phyloP scores from a whole-genome alignment of 2,888 invertebrate species.

The Chymomyza fuscimana region DNA sequence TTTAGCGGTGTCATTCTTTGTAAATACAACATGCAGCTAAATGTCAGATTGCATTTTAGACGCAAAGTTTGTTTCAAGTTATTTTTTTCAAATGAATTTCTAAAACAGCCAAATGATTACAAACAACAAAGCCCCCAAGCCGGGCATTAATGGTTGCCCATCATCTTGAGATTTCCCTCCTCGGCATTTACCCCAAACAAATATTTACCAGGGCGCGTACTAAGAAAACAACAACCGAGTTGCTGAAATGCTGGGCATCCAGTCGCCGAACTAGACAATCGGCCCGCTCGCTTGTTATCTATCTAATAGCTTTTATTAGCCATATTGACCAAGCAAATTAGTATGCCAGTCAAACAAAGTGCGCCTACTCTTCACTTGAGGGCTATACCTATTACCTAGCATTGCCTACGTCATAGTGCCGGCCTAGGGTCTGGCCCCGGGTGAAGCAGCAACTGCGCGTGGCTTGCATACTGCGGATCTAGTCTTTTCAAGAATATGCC shows the following conservation, averaged over 20 bases:
- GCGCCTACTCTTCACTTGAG: slow-evolving; percentile 7
- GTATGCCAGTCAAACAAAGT: slow-evolving; percentile 26
- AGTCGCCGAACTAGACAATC: background rate
- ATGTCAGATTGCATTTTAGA: slow-evolving; percentile 29
- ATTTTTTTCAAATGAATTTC: background rate
- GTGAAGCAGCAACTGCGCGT: background rate
- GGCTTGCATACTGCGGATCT: background rate
- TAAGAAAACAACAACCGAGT: background rate
- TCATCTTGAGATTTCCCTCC: background rate
- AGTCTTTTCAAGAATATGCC: background rate
- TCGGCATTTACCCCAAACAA: slow-evolving; percentile 7
- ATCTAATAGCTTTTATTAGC: slow-evolving; percentile 26
- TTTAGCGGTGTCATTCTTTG: slow-evolving; percentile 58
- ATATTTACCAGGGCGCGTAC: slow-evolving; percentile 31
- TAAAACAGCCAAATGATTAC: background rate
- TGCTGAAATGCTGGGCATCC: background rate
- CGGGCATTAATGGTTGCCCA: background rate
- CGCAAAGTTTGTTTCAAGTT: background rate
- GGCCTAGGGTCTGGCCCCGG: background rate
- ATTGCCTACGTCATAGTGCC: background rate
- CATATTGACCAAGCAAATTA: slow-evolving; percentile 50
- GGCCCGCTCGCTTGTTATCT: background rate
- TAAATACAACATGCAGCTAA: slow-evolving; percentile 53
- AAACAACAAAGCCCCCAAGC: background rate
- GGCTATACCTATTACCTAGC: background rate